A percentile compares a stretch with the other conserved stretches of the same genome.
Conservation (phyloP, 2,797 vertebrate genomes). For the Semotilus atromaculatus region DNA sequence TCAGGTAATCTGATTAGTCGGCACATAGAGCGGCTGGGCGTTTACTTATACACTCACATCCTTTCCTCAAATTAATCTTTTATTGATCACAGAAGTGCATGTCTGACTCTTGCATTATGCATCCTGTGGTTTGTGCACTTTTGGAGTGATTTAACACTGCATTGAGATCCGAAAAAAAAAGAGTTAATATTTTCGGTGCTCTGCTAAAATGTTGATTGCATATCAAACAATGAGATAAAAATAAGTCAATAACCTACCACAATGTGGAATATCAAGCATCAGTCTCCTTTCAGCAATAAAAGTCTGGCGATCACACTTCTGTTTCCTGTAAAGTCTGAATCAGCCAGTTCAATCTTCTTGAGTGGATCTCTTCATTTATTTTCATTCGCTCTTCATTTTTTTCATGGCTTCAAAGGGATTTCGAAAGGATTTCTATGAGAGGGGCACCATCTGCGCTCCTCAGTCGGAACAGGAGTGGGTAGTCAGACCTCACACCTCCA, state of each 20-base stretch:
- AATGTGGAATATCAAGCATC: conserved; percentile 18
- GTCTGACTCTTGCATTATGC: conserved; percentile 39
- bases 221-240: conserved; percentile 13
- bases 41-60: conserved; percentile 43
- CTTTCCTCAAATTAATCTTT: conserved; percentile 61
- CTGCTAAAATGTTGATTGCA: conserved; percentile 21
- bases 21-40: conserved; percentile 2
- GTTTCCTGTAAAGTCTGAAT: conserved; percentile 37
- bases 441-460: conserved; percentile 67
- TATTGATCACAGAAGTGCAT: conserved; percentile 61
- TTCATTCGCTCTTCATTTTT: conserved; percentile 66
- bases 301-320: background rate
- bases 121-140: conserved; percentile 37
- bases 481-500: conserved; percentile 21
- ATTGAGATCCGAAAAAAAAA: background rate
- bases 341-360: conserved; percentile 52
- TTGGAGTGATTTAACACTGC: conserved; percentile 17
- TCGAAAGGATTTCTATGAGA: conserved; percentile 41
- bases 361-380: conserved; percentile 61
- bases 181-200: background rate
- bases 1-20: conserved; percentile 63
- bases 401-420: conserved; percentile 65
- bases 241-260: conserved; percentile 9
- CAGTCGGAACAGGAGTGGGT: conserved; percentile 20
- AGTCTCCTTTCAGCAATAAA: conserved; percentile 22